Conservation (phyloP, 2,888 invertebrate species). For the Netelia fuscicornis region DNA sequence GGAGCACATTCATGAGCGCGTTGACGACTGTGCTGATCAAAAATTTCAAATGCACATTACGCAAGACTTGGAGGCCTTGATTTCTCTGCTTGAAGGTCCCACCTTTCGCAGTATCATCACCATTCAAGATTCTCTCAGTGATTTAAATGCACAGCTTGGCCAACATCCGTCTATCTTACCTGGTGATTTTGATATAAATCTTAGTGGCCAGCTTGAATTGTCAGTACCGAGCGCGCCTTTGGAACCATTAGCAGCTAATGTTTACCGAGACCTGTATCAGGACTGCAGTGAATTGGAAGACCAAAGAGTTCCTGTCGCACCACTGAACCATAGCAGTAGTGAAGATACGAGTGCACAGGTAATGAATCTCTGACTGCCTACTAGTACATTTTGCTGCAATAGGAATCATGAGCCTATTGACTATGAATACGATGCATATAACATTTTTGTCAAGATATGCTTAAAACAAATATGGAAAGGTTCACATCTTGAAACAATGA, state of each 20-base stretch:
- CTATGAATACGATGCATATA: too few species aligned
- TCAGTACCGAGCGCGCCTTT: constrained; percentile 81
- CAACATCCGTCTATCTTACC: constrained; percentile 97
- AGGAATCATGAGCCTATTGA: too few species aligned
- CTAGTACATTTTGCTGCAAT: too few species aligned
- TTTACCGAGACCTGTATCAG: constrained; percentile 82
- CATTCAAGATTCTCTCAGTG: constrained; percentile 95
- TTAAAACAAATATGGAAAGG: too few species aligned
- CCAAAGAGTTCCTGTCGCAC: constrained; percentile 91
- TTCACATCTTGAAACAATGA: too few species aligned
- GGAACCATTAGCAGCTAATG: constrained; percentile 79
- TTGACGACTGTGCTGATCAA: constrained; percentile 93
- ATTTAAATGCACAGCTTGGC: constrained; percentile 93
- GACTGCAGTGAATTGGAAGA: constrained; percentile 88
- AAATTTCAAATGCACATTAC: constrained; percentile 91
- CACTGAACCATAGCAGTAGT: constrained; percentile 86
- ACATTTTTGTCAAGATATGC: too few species aligned
- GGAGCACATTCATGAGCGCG: constrained; percentile 94
- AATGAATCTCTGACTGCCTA: not conserved
- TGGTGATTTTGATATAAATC: constrained; percentile 96
- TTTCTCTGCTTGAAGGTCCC: constrained; percentile 95
- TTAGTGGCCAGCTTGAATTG: constrained; percentile 87
- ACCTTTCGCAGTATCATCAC: constrained; percentile 96
- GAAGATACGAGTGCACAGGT: constrained; percentile 83
- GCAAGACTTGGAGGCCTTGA: constrained; percentile 93